Evolutionary conservation across 2,888 invertebrate genomes (phyloP), one percentile per base, ranked within the genome.

Genomic region (Plagiodera versicolora): DNA sequence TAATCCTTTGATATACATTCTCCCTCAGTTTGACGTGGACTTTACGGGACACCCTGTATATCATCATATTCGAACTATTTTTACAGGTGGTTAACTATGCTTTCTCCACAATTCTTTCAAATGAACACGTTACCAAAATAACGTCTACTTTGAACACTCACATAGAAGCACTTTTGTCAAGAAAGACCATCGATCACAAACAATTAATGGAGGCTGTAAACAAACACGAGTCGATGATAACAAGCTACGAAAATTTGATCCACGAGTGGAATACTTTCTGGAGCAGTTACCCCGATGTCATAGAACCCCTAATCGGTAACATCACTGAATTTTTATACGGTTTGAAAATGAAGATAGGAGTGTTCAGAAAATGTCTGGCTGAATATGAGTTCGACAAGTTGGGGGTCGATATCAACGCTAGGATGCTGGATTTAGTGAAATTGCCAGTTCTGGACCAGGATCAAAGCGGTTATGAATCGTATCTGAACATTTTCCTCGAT

Each of bases 281-380:
- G 0, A 81, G 85, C 1, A 86, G 86, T n/a, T 94, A 92, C 74
- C 89, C 90, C 0, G 95, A 95, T 76, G 81, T 95, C 54, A 84
- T 89, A 0, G 84, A 87, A 61, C 92, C 94, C 0, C 79, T 94
- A 16, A 81, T 89, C 51, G 82, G 85, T 57, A 88, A 89, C 0
- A 75, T 92, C 6, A 83, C 86, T 0, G 88, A 90, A 80, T 83
- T 91, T 61, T 80, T 85, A 1, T 86, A 86, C 66, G 89, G 90
- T 1, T 79, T 89, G 18, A 84, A 83, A 45, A 76, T 84, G 11
- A 72, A 89, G 17, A 84, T 83, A 49, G 83, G 84, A 55, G 77
- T 86, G 48, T 77, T 87, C 1, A 80, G 75, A 50, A 85, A 86
- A 70, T 67, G 82, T 59, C 70, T 82, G 1, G 76, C 75, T 77